These are phyloP conservation scores for Oscheius sp. DNA, from an alignment of 1,140 invertebrate genomes.

Conservation along the genomic window DNA sequence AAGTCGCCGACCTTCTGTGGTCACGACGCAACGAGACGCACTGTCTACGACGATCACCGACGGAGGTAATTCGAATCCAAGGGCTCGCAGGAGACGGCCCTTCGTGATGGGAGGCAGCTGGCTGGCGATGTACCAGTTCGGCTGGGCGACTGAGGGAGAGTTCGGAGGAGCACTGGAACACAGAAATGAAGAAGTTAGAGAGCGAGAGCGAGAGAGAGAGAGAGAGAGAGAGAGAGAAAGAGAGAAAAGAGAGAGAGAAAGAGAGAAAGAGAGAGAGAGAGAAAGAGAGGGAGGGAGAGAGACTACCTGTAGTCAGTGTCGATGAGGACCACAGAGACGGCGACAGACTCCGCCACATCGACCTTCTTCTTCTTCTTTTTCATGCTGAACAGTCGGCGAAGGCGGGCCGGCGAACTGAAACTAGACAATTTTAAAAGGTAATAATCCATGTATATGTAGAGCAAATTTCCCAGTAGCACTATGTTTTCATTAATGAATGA, in stretches of 20 bases:
- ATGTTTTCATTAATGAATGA: no score
- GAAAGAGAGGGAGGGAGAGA: background rate
- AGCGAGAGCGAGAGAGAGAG: no score
- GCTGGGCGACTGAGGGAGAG: background rate
- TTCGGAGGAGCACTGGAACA: no score
- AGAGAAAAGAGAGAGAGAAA: no score
- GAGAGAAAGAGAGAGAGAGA: background rate
- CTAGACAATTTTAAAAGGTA: background rate
- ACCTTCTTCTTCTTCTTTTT: constrained; percentile 33
- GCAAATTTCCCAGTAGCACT: no score
- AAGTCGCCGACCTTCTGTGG: constrained; percentile 15
- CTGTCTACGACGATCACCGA: constrained; percentile 31
- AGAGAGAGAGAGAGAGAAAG: no score
- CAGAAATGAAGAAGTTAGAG: no score
- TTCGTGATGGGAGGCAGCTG: background rate
- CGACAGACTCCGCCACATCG: background rate
- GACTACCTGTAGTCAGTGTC: constrained; percentile 15
- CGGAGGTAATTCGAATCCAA: constrained; percentile 18
- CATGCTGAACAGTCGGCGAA: constrained; percentile 27
- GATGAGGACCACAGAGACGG: constrained; percentile 20
- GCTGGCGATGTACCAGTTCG: constrained; percentile 18
- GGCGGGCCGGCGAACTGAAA: constrained; percentile 30
- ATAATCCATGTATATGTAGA: background rate
- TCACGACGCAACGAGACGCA: background rate
- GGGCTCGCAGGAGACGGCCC: constrained; percentile 20